A percentile compares a stretch with the other conserved stretches of the same genome.
Conservation (phyloP, 2,113 vertebrate species). For the Hippopotamus amphibius region DNA sequence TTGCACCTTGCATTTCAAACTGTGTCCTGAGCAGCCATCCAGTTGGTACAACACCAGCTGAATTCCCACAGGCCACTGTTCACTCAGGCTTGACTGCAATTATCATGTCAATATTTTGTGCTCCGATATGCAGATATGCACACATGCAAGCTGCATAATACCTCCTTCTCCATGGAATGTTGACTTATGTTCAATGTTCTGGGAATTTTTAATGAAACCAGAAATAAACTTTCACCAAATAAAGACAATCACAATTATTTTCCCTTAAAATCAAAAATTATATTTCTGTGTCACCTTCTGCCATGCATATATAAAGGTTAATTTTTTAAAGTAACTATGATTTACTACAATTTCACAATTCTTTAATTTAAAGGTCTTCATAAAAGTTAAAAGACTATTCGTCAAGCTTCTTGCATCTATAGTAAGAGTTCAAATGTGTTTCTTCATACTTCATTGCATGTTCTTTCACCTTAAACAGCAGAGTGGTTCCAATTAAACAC, state of each 20-base stretch:
- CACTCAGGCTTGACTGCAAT: conserved; percentile 95
- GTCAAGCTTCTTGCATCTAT: conserved; percentile 39
- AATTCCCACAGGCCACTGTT: conserved; percentile 93
- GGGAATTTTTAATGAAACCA: conserved; percentile 90
- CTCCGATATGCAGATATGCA: conserved; percentile 93
- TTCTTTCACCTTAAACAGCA: conserved; percentile 59
- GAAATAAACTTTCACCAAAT: conserved; percentile 87
- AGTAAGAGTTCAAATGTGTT: conserved; percentile 55
- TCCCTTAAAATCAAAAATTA: conserved; percentile 83
- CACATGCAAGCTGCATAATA: conserved; percentile 92
- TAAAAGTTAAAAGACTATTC: conserved; percentile 62
- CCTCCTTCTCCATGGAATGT: conserved; percentile 90
- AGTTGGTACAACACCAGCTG: conserved; percentile 94
- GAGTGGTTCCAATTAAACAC: conserved; percentile 54
- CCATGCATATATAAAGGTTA: background rate
- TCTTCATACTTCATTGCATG: conserved; percentile 45
- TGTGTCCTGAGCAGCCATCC: conserved; percentile 96
- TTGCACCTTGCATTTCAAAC: conserved; percentile 95
- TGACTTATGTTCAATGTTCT: conserved; percentile 88
- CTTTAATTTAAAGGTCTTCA: conserved; percentile 60
- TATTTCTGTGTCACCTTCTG: conserved; percentile 22
- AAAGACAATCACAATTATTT: conserved; percentile 85
- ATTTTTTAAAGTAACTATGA: conserved; percentile 35
- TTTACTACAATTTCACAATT: conserved; percentile 45
- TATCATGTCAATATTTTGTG: conserved; percentile 98